Percentiles rank a stretch among this genome's conserved stretches.
phyloP scores from a whole-genome alignment of 30 jellyfish, hydroid and myxozoan species.

The Hydra vulgaris region DNA sequence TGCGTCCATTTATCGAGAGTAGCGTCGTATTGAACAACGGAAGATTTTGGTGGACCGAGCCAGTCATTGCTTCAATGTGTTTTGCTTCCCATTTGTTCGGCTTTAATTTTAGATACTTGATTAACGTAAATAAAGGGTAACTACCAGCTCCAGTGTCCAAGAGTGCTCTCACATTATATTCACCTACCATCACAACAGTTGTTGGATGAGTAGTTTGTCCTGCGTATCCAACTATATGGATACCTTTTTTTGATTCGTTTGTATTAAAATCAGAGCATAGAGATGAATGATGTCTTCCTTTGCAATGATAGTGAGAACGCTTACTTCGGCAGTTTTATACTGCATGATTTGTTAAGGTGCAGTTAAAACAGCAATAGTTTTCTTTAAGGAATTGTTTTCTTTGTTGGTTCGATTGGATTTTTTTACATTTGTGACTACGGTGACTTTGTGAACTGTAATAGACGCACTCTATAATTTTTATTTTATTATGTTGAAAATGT shows the following conservation, averaged over 20 bases:
- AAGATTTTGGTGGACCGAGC: conserved; percentile 29
- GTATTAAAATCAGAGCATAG: conserved; percentile 28
- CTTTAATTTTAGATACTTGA: conserved; percentile 7
- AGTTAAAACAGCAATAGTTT: conserved; percentile 51
- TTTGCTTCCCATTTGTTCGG: conserved; percentile 19
- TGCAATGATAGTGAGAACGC: conserved; percentile 33
- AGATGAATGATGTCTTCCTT: conserved; percentile 50
- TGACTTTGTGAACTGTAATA: conserved; percentile 17
- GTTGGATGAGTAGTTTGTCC: conserved; percentile 24
- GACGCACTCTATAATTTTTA: not conserved
- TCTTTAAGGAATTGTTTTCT: conserved; percentile 13
- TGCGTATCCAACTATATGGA: conserved; percentile 22
- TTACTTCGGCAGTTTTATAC: conserved; percentile 35
- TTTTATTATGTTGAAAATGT: not conserved
- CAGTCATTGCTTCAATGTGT: conserved; percentile 35
- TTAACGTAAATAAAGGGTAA: conserved; percentile 38
- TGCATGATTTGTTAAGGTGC: conserved; percentile 54
- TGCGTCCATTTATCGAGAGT: conserved; percentile 14
- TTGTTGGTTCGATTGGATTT: not conserved
- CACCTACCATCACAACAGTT: not conserved
- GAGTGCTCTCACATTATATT: conserved; percentile 28
- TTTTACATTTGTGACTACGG: conserved; percentile 13
- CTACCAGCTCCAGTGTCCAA: conserved; percentile 75
- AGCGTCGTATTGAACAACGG: conserved; percentile 28
- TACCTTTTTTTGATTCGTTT: conserved; percentile 16